Base-by-base conservation (phyloP, 2,888 invertebrate species). In the Darwinula stevensoni region DNA sequence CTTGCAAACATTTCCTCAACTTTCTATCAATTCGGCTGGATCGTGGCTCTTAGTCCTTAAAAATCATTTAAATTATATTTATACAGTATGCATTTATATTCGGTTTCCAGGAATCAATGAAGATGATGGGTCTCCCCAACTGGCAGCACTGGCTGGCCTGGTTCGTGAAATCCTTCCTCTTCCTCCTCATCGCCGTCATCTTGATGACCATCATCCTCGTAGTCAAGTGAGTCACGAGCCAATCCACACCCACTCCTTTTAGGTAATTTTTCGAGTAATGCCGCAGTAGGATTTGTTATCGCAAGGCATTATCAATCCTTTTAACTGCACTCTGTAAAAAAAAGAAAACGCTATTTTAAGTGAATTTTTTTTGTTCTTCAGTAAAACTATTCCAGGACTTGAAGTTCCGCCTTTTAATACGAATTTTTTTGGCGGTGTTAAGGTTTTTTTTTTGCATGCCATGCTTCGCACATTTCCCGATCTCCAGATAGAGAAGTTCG, bases 71-170 rank as follows among this genome's bases (percentile, higher is more conserved):
- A 9, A n/a, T 6, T 6, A n/a, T 29, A 9, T 13, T 29, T 37
- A 13, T 17, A 22, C 16, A 15, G 4, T 11, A 34, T 5, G 17
- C 14, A 22, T 35, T 2, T 2, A 4, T 12, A 30, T 27, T 28
- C 33, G 28, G 33, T 27, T 18, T 36, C 37, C 51, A 80, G 69
- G 82, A 82, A 58, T 66, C 75, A 1, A 72, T 82, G 74, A 78
- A 76, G 57, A 74, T 82, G 52, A 78, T 80, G 70, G 84, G 84
- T 2, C 52, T 84, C 16, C 61, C 65, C 17, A 67, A 67, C 33
- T 75, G 73, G 68, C 52, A 78, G 39, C 70, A 80, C 43, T 82
- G 82, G 78, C 47, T 61, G 1, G 74, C 76, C 2, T 80, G 80
- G 75, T 78, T 75, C 49, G 54, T 66, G 28, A 73, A 75, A 45